Evolutionary conservation across 1,140 invertebrate species (phyloP).

Genomic region (Protaetia brevitarsis): DNA sequence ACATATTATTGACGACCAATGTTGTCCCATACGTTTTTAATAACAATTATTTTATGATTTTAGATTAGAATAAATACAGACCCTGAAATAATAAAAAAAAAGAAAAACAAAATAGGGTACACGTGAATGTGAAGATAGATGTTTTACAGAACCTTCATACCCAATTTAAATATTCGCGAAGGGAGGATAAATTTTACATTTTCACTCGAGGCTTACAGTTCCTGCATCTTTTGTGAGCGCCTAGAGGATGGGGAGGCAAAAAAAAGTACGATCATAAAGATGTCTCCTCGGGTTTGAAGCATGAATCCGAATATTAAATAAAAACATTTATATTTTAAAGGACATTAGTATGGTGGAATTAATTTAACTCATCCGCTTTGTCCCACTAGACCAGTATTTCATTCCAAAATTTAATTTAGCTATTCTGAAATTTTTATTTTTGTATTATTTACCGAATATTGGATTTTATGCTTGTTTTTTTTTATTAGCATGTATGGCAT

Average conservation of each 20-base stretch:
- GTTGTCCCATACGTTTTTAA: too few species aligned
- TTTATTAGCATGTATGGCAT: background rate
- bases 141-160: too few species aligned
- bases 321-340: background rate
- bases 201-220: background rate
- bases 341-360: background rate
- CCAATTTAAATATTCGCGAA: too few species aligned
- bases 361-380: background rate
- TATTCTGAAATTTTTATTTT: background rate
- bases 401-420: background rate
- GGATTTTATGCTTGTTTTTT: background rate
- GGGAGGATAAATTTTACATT: too few species aligned
- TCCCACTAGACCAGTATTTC: background rate
- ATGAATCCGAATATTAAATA: background rate
- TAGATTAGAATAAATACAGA: background rate
- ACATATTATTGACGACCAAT: constrained; percentile 7
- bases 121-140: too few species aligned
- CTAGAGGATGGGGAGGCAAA: background rate
- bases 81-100: background rate
- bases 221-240: background rate
- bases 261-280: background rate
- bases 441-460: background rate
- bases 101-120: too few species aligned
- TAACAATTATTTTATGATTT: too few species aligned
- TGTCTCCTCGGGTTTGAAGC: background rate